Percentiles rank a stretch among this genome's conserved stretches.
These are phyloP conservation scores for Halichoerus grypus DNA, from an alignment of 2,113 vertebrate species.

Conservation along the genomic window DNA sequence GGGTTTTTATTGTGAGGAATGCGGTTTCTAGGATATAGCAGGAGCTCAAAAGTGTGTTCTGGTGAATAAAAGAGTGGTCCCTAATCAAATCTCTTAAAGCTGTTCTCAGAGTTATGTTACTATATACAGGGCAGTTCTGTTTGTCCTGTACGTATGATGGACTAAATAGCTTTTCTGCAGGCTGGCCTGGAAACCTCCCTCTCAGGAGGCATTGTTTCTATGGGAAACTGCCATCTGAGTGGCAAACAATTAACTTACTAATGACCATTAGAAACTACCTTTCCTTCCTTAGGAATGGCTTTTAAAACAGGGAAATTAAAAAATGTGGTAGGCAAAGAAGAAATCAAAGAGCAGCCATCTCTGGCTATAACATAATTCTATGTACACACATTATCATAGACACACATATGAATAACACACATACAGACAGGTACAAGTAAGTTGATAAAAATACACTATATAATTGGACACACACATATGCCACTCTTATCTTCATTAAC, in stretches of 20 bases:
- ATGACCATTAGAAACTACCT: slow-evolving; percentile 2
- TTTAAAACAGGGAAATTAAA: background rate
- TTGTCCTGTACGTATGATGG: background rate
- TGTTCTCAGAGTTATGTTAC: background rate
- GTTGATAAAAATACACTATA: background rate
- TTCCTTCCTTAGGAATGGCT: slow-evolving; percentile 47
- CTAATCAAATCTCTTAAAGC: background rate
- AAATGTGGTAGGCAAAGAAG: background rate
- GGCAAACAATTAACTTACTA: background rate
- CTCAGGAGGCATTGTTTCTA: background rate
- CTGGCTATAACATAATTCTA: background rate
- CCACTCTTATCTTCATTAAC: background rate
- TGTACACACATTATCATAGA: background rate
- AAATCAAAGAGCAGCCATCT: background rate
- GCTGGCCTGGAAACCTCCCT: background rate
- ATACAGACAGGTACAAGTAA: background rate
- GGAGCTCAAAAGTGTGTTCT: background rate
- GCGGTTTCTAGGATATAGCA: background rate
- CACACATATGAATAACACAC: background rate
- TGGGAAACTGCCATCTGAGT: background rate
- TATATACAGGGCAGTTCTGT: background rate
- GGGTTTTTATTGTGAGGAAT: background rate
- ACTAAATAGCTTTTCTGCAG: background rate
- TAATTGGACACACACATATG: background rate
- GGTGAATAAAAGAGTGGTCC: background rate